These are phyloP conservation scores for Drosophila mimica DNA, from an alignment of 2,888 invertebrate species.

Conservation along the genomic window DNA sequence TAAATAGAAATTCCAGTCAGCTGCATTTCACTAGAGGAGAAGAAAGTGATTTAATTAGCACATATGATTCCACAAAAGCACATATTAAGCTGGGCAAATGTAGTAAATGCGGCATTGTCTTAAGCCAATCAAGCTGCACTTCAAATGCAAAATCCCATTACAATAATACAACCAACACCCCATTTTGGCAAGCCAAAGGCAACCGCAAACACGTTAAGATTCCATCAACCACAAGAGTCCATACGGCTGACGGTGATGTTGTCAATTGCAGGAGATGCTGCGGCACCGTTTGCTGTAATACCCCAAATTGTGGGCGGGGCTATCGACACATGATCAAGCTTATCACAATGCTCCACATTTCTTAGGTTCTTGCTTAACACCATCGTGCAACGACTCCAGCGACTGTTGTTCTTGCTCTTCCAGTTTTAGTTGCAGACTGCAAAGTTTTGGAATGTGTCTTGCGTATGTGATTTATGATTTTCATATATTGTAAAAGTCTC, in stretches of 20 bases:
- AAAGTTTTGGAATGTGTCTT: conserved; percentile 50
- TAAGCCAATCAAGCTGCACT: conserved; percentile 46
- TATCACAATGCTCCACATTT: conserved; percentile 46
- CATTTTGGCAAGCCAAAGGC: conserved; percentile 6
- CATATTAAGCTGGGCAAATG: conserved; percentile 11
- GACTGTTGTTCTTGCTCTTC: background rate
- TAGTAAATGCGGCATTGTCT: conserved; percentile 52
- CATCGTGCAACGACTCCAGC: conserved; percentile 14
- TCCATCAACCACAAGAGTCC: conserved; percentile 47
- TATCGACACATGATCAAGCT: conserved; percentile 64
- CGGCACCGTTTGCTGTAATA: conserved; percentile 44
- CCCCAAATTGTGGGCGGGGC: conserved; percentile 35
- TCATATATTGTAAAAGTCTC: conserved; percentile 31
- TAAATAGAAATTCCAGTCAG: background rate
- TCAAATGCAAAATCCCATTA: conserved; percentile 21
- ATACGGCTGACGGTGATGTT: conserved; percentile 26
- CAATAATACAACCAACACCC: background rate
- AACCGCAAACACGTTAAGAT: conserved; percentile 51
- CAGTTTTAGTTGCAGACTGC: conserved; percentile 27
- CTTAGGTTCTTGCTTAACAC: conserved; percentile 29
- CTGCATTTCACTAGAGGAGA: background rate
- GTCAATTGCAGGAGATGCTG: conserved; percentile 49
- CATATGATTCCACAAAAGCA: conserved; percentile 9
- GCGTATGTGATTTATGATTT: conserved; percentile 72
- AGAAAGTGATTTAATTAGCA: conserved; percentile 25